These are phyloP conservation scores for Spisula solida DNA, from an alignment of 2,888 invertebrate genomes.

Conservation along the genomic window DNA sequence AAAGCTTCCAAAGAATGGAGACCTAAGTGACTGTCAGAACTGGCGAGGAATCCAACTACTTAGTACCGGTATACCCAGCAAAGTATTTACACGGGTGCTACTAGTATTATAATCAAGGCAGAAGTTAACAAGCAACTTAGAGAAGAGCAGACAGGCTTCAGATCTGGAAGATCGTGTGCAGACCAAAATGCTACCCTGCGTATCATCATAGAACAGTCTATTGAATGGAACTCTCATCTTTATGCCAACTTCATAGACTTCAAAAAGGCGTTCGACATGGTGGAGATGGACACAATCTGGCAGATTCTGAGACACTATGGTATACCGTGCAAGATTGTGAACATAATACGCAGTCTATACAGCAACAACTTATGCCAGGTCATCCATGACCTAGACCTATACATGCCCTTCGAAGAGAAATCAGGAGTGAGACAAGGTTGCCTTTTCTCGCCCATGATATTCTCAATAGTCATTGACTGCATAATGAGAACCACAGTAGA, in stretches of 20 bases:
- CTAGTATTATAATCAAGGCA: background rate
- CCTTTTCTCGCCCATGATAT: too few species aligned
- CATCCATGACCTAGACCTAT: background rate
- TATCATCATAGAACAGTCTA: slow-evolving; percentile 24
- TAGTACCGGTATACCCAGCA: slow-evolving; percentile 12
- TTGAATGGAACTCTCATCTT: slow-evolving; percentile 28
- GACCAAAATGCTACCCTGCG: background rate
- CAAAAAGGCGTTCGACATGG: slow-evolving; percentile 47
- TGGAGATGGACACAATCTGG: slow-evolving; percentile 27
- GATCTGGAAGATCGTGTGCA: slow-evolving; percentile 27
- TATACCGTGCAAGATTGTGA: background rate
- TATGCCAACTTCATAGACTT: slow-evolving; percentile 45
- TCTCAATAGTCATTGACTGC: too few species aligned
- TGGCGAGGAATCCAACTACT: slow-evolving; percentile 31
- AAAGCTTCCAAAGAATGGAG: slow-evolving; percentile 23
- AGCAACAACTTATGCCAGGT: background rate
- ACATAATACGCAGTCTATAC: background rate
- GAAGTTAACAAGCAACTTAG: background rate
- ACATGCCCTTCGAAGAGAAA: too few species aligned
- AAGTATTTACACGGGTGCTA: background rate
- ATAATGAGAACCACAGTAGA: too few species aligned
- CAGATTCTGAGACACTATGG: slow-evolving; percentile 31
- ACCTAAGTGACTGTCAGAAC: slow-evolving; percentile 38
- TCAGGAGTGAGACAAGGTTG: too few species aligned
- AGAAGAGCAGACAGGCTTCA: slow-evolving; percentile 40